Evolutionary conservation across 2,113 vertebrate genomes (phyloP).

Genomic region (Datnioides undecimradiatus): DNA sequence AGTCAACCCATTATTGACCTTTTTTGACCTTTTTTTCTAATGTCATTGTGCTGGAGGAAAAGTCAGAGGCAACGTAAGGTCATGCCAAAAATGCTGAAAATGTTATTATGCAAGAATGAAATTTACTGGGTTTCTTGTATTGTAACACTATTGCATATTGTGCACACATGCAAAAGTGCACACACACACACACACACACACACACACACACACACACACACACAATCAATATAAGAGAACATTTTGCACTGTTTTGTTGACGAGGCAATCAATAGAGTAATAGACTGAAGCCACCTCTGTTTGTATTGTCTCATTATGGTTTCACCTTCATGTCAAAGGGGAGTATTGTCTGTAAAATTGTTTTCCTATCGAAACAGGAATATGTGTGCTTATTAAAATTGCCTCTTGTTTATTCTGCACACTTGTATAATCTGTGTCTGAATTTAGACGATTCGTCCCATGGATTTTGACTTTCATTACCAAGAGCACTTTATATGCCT

Average conservation of each 20-base stretch:
- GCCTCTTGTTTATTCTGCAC: neutral
- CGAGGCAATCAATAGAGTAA: slow-evolving; percentile 25
- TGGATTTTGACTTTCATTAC: slow-evolving; percentile 13
- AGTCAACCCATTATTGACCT: slow-evolving; percentile 49
- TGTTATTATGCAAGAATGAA: neutral
- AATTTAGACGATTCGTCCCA: slow-evolving; percentile 4
- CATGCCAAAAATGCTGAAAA: slow-evolving; percentile 27
- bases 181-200: slow-evolving; percentile 4
- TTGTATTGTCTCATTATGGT: slow-evolving; percentile 16
- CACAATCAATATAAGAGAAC: slow-evolving; percentile 12
- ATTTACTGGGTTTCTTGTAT: neutral
- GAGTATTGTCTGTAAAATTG: neutral
- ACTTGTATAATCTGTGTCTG: neutral
- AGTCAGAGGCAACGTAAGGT: slow-evolving; percentile 40
- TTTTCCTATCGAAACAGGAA: neutral
- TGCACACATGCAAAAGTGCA: neutral
- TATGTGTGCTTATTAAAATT: neutral
- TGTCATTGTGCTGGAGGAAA: slow-evolving; percentile 42
- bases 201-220: neutral
- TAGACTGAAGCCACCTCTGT: slow-evolving; percentile 20
- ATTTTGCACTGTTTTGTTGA: slow-evolving; percentile 18
- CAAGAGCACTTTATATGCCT: neutral
- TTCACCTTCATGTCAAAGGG: slow-evolving; percentile 20
- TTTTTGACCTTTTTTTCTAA: slow-evolving; percentile 46
- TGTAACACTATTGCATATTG: neutral